Conservation (phyloP, 2,888 invertebrate genomes). For the Stenodema calcarata region DNA sequence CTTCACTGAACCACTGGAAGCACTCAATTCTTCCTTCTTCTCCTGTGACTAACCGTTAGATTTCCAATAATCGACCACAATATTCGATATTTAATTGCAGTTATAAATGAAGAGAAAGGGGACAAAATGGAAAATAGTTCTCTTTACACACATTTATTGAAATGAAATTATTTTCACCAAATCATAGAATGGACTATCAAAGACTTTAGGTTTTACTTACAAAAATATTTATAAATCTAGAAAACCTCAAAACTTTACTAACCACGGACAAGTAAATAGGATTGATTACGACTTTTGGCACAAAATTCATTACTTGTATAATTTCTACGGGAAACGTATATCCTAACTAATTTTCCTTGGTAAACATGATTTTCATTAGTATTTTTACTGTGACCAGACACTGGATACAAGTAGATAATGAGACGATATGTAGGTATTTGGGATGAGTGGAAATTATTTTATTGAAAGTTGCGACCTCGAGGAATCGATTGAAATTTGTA, state of each 20-base stretch:
- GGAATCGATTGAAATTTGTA: not conserved
- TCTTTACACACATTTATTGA: conserved; percentile 52
- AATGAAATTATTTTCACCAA: conserved; percentile 43
- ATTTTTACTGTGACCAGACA: not conserved
- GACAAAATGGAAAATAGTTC: not conserved
- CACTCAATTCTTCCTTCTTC: too few relatives aligned
- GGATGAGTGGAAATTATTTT: not conserved
- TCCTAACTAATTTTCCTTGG: not conserved
- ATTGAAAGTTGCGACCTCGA: not conserved
- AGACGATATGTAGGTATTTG: not conserved
- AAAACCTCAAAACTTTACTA: conserved; percentile 33
- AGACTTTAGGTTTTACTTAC: conserved; percentile 41
- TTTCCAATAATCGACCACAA: too few relatives aligned
- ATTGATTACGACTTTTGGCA: conserved; percentile 10
- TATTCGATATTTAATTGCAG: too few relatives aligned
- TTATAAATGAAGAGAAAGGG: too few relatives aligned
- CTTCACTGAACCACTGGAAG: too few relatives aligned
- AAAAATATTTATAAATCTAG: conserved; percentile 52
- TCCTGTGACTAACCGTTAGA: too few relatives aligned
- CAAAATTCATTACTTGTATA: not conserved
- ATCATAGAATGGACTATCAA: conserved; percentile 47
- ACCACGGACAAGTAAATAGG: not conserved
- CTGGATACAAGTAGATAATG: not conserved
- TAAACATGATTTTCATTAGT: not conserved
- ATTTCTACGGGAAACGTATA: not conserved